Conservation (phyloP, 2,113 vertebrate genomes). For the Cromileptes altivelis region DNA sequence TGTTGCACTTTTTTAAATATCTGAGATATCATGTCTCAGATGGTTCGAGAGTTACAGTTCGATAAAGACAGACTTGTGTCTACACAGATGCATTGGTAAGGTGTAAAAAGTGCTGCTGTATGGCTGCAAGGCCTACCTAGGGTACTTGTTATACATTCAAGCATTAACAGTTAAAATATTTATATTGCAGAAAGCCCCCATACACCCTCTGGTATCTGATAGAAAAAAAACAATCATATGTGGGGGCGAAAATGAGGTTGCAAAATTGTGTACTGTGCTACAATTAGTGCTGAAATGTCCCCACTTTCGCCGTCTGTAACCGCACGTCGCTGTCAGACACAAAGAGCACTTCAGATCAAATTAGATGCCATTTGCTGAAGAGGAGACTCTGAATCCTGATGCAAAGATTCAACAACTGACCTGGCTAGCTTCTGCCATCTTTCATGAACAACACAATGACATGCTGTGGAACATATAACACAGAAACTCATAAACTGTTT, state of each 20-base stretch:
- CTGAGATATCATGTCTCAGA: neutral
- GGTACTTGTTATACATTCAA: neutral
- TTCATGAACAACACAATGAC: neutral
- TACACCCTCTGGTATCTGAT: neutral
- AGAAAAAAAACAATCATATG: neutral
- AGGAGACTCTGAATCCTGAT: conserved; percentile 10
- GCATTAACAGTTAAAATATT: neutral
- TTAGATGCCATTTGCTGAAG: neutral
- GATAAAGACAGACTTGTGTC: neutral
- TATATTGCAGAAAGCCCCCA: neutral
- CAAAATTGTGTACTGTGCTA: neutral
- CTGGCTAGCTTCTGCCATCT: neutral
- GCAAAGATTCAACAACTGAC: neutral
- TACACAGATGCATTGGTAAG: neutral
- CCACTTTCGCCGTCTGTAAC: conserved; percentile 32
- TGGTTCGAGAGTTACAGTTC: neutral
- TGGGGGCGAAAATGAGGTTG: neutral
- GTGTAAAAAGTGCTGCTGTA: neutral
- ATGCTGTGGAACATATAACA: neutral
- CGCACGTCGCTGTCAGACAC: conserved; percentile 58
- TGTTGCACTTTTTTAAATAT: neutral
- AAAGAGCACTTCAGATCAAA: conserved; percentile 20
- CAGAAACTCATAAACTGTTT: neutral
- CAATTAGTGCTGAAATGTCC: conserved; percentile 27
- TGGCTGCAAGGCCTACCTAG: neutral